Evolutionary conservation across 2,888 invertebrate species (phyloP).

Genomic region (Diachrysia chrysitis): DNA sequence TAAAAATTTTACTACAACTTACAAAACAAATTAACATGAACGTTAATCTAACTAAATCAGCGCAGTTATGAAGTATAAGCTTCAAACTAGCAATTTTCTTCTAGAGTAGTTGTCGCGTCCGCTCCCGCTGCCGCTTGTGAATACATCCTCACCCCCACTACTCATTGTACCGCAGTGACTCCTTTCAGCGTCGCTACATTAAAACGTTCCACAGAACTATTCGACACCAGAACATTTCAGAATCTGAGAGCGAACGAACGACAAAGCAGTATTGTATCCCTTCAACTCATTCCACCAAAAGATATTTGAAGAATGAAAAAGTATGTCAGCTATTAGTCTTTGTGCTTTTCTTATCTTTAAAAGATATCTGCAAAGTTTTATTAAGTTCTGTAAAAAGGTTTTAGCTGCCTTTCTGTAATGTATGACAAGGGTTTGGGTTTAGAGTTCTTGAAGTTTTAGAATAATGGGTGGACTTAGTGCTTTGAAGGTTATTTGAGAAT

Average conservation of each 20-base stretch:
- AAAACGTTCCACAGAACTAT: conserved; percentile 55
- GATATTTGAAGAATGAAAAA: conserved; percentile 50
- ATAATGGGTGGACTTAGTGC: conserved; percentile 17
- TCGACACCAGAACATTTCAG: conserved; percentile 60
- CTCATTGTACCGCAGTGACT: conserved; percentile 57
- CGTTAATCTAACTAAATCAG: too few relatives aligned
- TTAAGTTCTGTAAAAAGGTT: conserved; percentile 12
- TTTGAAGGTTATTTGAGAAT: conserved; percentile 24
- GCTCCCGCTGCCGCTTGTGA: conserved; percentile 25
- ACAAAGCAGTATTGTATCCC: conserved; percentile 59
- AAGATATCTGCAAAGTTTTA: conserved; percentile 30
- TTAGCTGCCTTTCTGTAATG: conserved; percentile 22
- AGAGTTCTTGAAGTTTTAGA: conserved; percentile 10
- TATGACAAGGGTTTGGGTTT: conserved; percentile 12
- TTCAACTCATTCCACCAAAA: conserved; percentile 40
- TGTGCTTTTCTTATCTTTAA: conserved; percentile 24
- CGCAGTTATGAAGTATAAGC: too few relatives aligned
- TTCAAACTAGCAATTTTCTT: too few relatives aligned
- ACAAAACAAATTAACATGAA: too few relatives aligned
- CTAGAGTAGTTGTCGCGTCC: neutral
- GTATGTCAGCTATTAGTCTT: conserved; percentile 42
- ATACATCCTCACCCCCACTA: neutral
- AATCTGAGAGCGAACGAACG: conserved; percentile 42
- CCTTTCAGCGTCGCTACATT: conserved; percentile 51
- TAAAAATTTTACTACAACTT: too few relatives aligned